Conservation (phyloP, 2,888 invertebrate genomes). For the Ectemnius lituratus region DNA sequence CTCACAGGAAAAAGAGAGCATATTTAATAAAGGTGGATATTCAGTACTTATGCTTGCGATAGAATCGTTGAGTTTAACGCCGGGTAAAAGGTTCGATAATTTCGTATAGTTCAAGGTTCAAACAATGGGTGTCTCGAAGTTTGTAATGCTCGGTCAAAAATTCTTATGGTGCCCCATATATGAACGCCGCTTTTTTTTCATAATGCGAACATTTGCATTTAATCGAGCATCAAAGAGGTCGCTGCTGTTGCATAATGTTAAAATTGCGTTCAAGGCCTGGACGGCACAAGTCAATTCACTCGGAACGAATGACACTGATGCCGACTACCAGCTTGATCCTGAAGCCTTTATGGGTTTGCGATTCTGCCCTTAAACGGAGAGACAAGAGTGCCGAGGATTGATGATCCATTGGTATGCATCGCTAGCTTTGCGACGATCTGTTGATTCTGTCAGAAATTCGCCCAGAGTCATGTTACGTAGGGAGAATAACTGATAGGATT, state of each 20-base stretch:
- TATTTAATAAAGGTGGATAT: too few relatives aligned
- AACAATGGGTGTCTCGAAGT: too few relatives aligned
- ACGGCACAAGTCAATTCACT: slow-evolving; percentile 52
- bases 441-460: too few relatives aligned
- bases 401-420: neutral
- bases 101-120: too few relatives aligned
- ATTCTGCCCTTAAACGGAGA: slow-evolving; percentile 44
- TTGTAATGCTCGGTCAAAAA: neutral
- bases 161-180: slow-evolving; percentile 11
- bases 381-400: slow-evolving; percentile 13
- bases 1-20: too few relatives aligned
- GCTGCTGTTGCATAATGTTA: slow-evolving; percentile 56
- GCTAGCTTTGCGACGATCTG: too few relatives aligned
- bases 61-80: neutral
- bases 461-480: too few relatives aligned
- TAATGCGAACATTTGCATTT: slow-evolving; percentile 36
- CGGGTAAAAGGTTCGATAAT: too few relatives aligned
- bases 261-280: slow-evolving; percentile 62
- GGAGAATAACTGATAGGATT: too few relatives aligned
- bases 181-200: slow-evolving; percentile 14
- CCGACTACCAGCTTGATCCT: neutral
- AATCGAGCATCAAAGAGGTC: slow-evolving; percentile 28
- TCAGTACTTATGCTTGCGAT: too few relatives aligned
- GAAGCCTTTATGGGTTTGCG: slow-evolving; percentile 20
- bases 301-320: slow-evolving; percentile 31